Evolutionary conservation across 2,888 invertebrate genomes (phyloP), one percentile per base, ranked within the genome.

Genomic region (Metellina segmentata): DNA sequence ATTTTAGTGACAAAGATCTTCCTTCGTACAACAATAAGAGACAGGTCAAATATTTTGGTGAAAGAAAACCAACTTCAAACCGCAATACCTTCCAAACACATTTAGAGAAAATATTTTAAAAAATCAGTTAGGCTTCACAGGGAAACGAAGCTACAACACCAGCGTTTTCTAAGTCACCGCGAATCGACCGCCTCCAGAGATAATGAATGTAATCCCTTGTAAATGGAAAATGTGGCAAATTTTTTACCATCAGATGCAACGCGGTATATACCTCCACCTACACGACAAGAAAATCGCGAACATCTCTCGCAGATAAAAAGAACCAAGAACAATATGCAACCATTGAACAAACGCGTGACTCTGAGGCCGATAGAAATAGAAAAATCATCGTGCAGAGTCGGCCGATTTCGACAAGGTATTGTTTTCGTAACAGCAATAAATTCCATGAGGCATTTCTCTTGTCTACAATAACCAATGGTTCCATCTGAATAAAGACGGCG

Each of bases 391-490:
- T 72, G 71, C 71, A 53, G 72, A 72, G 20, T 70, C 51, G 19
- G 86, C 48, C 61, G 75, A 77, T 81, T 85, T 85, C 70, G 88
- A 88, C 89, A 89, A 81, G 52, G 82, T 77, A 89, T 89, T 89
- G 89, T 89, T 89, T 82, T 89, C 82, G 49, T 74, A 89, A 81
- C 70, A 51, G 77, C 75, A 52, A 75, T 89, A 89, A 88, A 89
- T 89, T 75, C 75, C 16, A 74, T 20, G 77, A 77, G 82, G 77
- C 89, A 82, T 82, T 82, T 71, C 51, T 75, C 75, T 89, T 89
- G 89, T 82, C 81, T 19, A 20, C 87, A 77, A n/a, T 48, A 87
- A 70, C 20, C 77, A 61, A 77, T 85, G 51, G 49, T 70, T 70
- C 11, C 52, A 49, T 52, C 8, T 13, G 85, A 77, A 81, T 69